Base-by-base conservation (phyloP, 2,888 invertebrate genomes). In the Tethea ocularis region DNA sequence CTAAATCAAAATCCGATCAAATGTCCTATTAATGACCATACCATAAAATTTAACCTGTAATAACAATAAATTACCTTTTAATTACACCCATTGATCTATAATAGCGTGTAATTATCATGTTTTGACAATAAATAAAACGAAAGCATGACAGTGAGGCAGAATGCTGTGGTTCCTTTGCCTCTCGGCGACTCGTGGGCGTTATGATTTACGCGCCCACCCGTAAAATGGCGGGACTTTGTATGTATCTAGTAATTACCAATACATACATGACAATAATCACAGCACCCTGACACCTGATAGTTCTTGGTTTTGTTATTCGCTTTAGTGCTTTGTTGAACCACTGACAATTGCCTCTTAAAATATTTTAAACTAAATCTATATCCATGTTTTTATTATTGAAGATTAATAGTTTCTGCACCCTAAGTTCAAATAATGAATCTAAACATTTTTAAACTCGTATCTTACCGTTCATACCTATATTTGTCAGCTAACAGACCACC, bases 131-230 rank as follows among this genome's bases (percentile, higher is more conserved):
- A 75, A 75, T 77, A 69, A 69, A 61, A 59, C 61, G 41, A 56
- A 59, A 57, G 33, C 60, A 59, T 46, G 59, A 46, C 53, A 59
- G 56, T 62, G 63, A 59, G 67, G 67, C 59, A 59, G 51, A 58
- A 60, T 61, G 61, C 53, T 56, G 56, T 29, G 52, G 24, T 60
- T 54, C 60, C 60, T 61, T 63, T 57, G 61, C 26, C 56, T 67
- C 51, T 33, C 67, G 57, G 60, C 57, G 56, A 11, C 53, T 51
- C 56, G 79, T 76, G 72, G 83, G 81, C 76, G 81, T 66, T 68
- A 54, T 81, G 78, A 83, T 82, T 80, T 82, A 83, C 71, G 73
- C 64, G 69, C 61, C 74, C 74, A 68, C 78, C 68, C 71, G 66
- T 41, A 51, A 76, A 69, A 77, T 74, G 76, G 71, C 71, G 68